A percentile compares a stretch with the other conserved stretches of the same genome.
phyloP scores from a whole-genome alignment of 2,797 vertebrate species.

The Coregonus ussuriensis region DNA sequence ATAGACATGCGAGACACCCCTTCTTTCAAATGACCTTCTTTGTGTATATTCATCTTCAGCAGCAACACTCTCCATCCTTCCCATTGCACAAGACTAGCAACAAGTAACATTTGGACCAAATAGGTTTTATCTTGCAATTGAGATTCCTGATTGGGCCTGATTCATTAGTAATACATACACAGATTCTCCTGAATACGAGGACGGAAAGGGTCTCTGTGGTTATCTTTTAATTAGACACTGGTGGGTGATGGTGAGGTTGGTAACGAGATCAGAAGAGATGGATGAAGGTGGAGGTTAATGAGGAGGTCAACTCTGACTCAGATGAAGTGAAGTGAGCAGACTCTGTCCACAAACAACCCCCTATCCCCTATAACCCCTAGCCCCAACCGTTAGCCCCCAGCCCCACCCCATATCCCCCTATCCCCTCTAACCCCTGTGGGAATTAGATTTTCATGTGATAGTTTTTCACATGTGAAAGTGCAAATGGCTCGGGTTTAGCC shows the following conservation, averaged over 20 bases:
- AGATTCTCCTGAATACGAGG: conserved; percentile 40
- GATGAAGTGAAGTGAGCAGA: neutral
- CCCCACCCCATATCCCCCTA: no score
- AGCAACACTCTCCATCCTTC: neutral
- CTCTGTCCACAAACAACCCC: neutral
- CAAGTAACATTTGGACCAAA: conserved; percentile 17
- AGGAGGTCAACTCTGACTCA: neutral
- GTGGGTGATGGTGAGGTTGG: conserved; percentile 53
- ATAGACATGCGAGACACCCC: neutral
- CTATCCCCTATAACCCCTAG: neutral
- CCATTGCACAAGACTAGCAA: neutral
- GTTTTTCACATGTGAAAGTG: no score
- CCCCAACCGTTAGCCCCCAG: no score
- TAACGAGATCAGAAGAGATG: conserved; percentile 31
- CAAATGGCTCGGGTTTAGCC: no score
- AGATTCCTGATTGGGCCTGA: conserved; percentile 49
- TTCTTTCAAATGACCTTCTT: no score
- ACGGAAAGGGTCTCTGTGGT: conserved; percentile 45
- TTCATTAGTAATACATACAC: conserved; percentile 54
- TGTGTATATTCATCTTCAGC: neutral
- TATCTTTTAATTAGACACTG: conserved; percentile 64
- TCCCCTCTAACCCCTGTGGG: no score
- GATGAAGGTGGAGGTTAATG: conserved; percentile 1
- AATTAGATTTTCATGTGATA: no score
- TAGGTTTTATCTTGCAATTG: conserved; percentile 52